These are phyloP conservation scores for Epizoanthus rinbou DNA, from an alignment of 92 coral and sea anemone species.

Conservation along the genomic window DNA sequence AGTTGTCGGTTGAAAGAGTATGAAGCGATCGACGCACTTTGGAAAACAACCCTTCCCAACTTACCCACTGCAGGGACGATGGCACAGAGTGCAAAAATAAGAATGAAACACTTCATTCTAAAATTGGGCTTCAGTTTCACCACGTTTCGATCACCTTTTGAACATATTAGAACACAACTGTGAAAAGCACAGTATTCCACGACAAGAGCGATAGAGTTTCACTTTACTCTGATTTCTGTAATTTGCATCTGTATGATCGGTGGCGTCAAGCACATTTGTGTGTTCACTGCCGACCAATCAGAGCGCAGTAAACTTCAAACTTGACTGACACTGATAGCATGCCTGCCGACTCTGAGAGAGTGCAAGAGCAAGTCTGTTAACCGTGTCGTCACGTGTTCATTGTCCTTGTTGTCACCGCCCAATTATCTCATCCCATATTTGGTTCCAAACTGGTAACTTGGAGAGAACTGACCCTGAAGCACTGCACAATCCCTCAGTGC, in stretches of 20 bases:
- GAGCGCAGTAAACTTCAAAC: constrained; percentile 20
- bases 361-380: constrained; percentile 35
- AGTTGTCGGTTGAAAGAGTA: constrained; percentile 23
- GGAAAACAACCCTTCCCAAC: constrained; percentile 11
- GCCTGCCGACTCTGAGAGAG: constrained; percentile 34
- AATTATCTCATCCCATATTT: constrained; percentile 28
- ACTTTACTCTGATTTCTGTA: constrained; percentile 57
- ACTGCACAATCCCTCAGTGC: background rate
- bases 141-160: constrained; percentile 40
- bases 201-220: constrained; percentile 82
- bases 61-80: constrained; percentile 29
- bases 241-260: constrained; percentile 73
- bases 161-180: constrained; percentile 40
- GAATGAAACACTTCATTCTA: constrained; percentile 33
- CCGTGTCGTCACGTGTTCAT: constrained; percentile 35
- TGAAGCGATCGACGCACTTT: constrained; percentile 39
- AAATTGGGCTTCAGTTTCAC: constrained; percentile 14
- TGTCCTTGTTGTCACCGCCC: constrained; percentile 47
- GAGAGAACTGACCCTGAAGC: constrained; percentile 1
- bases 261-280: constrained; percentile 49
- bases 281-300: constrained; percentile 36
- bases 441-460: constrained; percentile 26
- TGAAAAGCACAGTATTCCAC: constrained; percentile 78
- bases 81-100: constrained; percentile 1
- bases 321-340: constrained; percentile 37